A percentile compares a stretch with the other conserved stretches of the same genome.
Conservation (phyloP, 2,113 vertebrate species). For the Columba livia region DNA sequence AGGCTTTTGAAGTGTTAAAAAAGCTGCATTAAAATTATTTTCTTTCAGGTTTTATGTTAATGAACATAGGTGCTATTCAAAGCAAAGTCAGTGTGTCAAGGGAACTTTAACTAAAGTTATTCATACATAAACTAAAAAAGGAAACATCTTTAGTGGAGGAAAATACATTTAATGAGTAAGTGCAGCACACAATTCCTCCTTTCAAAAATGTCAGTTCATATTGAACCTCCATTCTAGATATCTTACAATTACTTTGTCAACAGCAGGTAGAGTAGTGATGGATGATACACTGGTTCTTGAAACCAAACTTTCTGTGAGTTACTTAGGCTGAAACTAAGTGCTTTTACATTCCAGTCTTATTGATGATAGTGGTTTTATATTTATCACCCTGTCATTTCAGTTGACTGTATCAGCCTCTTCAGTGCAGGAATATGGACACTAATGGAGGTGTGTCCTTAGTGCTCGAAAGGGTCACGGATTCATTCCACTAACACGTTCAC, state of each 20-base stretch:
- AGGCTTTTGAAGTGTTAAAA: conserved; percentile 87
- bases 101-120: conserved; percentile 85
- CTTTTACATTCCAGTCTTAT: conserved; percentile 88
- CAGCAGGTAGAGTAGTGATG: conserved; percentile 83
- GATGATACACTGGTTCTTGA: conserved; percentile 82
- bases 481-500: conserved; percentile 72
- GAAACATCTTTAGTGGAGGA: conserved; percentile 84
- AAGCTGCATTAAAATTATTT: conserved; percentile 86
- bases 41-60: conserved; percentile 88
- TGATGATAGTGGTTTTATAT: conserved; percentile 88
- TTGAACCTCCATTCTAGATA: conserved; percentile 83
- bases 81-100: conserved; percentile 84
- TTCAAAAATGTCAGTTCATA: conserved; percentile 86
- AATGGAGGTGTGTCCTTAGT: conserved; percentile 86
- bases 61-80: conserved; percentile 86
- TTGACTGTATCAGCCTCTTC: conserved; percentile 82
- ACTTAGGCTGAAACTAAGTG: conserved; percentile 89
- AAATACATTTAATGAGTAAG: conserved; percentile 89
- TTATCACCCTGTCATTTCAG: conserved; percentile 88
- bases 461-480: conserved; percentile 78
- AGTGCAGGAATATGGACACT: conserved; percentile 83
- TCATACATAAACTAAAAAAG: conserved; percentile 87
- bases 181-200: conserved; percentile 86
- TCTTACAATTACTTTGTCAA: conserved; percentile 90
- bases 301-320: conserved; percentile 87